Percentiles rank a stretch among this genome's conserved stretches.
These are phyloP conservation scores for Amblyjoppa proteus DNA, from an alignment of 2,888 invertebrate species.

Conservation along the genomic window DNA sequence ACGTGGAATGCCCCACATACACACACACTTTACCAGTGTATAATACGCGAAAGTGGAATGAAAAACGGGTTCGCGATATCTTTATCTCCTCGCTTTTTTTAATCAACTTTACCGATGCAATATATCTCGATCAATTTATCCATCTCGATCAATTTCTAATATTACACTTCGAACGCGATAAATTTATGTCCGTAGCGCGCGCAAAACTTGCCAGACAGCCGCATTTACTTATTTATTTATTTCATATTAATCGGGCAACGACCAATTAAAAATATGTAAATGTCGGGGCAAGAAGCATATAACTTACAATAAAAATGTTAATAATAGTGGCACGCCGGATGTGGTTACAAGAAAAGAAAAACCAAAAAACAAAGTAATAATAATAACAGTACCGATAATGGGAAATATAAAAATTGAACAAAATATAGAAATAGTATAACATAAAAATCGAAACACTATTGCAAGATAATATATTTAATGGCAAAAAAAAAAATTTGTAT, in stretches of 20 bases:
- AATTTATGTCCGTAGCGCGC: not conserved
- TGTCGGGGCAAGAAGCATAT: no score
- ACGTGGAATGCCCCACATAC: not conserved
- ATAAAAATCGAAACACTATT: not conserved
- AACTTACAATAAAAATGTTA: no score
- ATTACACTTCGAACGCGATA: not conserved
- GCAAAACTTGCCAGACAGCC: not conserved
- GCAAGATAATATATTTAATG: not conserved
- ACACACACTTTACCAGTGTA: not conserved
- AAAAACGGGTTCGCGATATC: conserved; percentile 56
- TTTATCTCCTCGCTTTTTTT: conserved; percentile 8
- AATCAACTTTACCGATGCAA: conserved; percentile 14
- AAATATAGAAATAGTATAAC: no score
- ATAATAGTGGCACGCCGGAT: no score
- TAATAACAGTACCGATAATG: not conserved
- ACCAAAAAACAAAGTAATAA: no score
- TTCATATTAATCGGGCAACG: no score
- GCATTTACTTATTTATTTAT: no score
- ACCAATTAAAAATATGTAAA: no score
- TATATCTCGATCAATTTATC: conserved; percentile 27
- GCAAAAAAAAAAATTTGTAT: no score
- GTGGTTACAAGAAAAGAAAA: no score
- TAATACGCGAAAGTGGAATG: conserved; percentile 56
- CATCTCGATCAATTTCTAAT: conserved; percentile 18
- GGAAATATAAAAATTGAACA: no score